These are phyloP conservation scores for Taxidea taxus DNA, from an alignment of 2,113 vertebrate genomes.

Conservation along the genomic window DNA sequence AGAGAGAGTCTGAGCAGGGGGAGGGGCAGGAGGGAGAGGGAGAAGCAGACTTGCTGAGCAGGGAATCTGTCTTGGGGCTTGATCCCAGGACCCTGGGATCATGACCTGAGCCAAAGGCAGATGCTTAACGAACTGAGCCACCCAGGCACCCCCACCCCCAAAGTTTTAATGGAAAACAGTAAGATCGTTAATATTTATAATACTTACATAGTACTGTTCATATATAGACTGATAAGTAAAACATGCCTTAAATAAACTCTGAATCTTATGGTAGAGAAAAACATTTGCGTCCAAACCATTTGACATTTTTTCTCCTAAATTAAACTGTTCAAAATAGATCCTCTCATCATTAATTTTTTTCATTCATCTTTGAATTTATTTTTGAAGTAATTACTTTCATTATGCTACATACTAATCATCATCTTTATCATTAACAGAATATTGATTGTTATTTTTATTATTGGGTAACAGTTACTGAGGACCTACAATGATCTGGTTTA, in stretches of 20 bases:
- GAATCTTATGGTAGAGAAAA: neutral
- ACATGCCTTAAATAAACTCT: neutral
- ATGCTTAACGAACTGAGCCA: neutral
- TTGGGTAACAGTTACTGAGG: neutral
- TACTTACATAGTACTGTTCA: neutral
- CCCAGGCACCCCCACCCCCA: neutral
- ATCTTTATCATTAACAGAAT: neutral
- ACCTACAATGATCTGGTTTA: neutral
- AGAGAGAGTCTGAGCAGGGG: neutral
- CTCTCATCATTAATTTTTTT: neutral
- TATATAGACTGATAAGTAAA: neutral
- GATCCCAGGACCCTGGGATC: neutral
- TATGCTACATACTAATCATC: neutral
- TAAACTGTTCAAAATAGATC: neutral
- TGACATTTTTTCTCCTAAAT: slow-evolving; percentile 40
- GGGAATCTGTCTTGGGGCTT: neutral
- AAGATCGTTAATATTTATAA: neutral
- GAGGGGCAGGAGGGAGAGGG: neutral
- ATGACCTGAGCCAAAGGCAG: neutral
- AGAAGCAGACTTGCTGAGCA: neutral
- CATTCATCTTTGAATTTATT: neutral
- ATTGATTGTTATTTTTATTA: neutral
- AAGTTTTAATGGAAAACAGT: slow-evolving; percentile 14
- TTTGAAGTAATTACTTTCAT: neutral
- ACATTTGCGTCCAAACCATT: neutral